Conservation (phyloP, 1,140 invertebrate genomes). For the Orussus abietinus region DNA sequence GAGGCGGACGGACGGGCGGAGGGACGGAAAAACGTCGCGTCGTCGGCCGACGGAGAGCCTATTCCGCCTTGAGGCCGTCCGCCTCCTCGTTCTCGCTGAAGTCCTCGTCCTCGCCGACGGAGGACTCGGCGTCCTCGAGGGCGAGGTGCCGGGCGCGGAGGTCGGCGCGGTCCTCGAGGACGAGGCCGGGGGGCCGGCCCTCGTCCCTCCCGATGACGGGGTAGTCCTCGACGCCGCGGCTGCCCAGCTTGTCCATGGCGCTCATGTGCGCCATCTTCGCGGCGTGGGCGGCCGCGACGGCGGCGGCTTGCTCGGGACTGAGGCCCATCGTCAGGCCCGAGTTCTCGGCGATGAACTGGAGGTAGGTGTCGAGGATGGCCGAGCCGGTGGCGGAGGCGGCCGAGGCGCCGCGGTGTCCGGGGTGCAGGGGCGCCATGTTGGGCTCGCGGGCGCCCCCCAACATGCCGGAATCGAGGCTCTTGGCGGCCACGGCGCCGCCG, state of each 20-base stretch:
- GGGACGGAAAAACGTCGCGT: too few relatives aligned
- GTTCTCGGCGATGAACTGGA: slow-evolving; percentile 81
- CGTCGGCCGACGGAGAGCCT: too few relatives aligned
- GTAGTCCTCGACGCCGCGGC: slow-evolving; percentile 40
- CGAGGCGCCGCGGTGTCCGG: slow-evolving; percentile 29
- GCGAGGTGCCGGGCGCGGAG: slow-evolving; percentile 25
- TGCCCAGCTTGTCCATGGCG: slow-evolving; percentile 54
- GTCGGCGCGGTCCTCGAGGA: slow-evolving; percentile 38
- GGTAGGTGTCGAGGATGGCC: slow-evolving; percentile 76
- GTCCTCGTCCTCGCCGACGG: slow-evolving; percentile 44
- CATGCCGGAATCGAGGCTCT: slow-evolving; percentile 57
- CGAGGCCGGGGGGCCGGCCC: slow-evolving; percentile 28
- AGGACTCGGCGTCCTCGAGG: slow-evolving; percentile 32
- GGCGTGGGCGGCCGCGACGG: slow-evolving; percentile 57
- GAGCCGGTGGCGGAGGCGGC: slow-evolving; percentile 61
- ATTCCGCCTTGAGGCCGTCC: slow-evolving; percentile 41
- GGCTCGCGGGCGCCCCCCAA: slow-evolving; percentile 53
- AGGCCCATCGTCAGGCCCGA: slow-evolving; percentile 58
- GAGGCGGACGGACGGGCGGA: too few relatives aligned
- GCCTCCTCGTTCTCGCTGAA: slow-evolving; percentile 46
- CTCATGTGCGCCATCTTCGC: slow-evolving; percentile 69
- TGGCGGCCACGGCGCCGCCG: slow-evolving; percentile 53
- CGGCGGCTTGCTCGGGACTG: slow-evolving; percentile 52
- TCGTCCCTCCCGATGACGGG: slow-evolving; percentile 45
- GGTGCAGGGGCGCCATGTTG: slow-evolving; percentile 46